Percentiles rank a stretch among this genome's conserved stretches.
Evolutionary conservation across 2,113 vertebrate genomes (phyloP).

Genomic region (Aptenodytes forsteri): DNA sequence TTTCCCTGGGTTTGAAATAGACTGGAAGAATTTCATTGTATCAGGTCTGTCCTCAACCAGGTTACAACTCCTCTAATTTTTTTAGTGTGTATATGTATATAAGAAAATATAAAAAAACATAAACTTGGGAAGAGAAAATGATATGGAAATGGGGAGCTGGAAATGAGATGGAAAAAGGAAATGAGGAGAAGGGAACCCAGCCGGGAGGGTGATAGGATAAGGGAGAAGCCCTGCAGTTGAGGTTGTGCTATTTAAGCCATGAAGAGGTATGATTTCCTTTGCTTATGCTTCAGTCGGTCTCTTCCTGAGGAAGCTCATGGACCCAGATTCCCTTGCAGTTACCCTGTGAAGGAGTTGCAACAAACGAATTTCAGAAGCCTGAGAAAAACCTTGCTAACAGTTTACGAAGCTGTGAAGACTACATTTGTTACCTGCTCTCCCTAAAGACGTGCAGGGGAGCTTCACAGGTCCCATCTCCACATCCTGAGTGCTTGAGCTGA

Average conservation of each 20-base stretch:
- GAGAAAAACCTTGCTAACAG: not conserved
- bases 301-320: not conserved
- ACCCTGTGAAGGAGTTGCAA: not conserved
- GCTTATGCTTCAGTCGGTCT: not conserved
- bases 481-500: not conserved
- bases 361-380: not conserved
- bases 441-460: not conserved
- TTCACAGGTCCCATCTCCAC: not conserved
- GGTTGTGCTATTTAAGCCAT: not conserved
- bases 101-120: too few species aligned
- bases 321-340: not conserved
- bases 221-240: not conserved
- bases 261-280: not conserved
- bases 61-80: not conserved
- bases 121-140: not conserved
- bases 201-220: not conserved
- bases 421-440: not conserved
- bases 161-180: not conserved
- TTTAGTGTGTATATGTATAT: too few species aligned
- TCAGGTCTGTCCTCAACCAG: not conserved
- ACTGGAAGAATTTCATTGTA: too few species aligned
- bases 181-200: not conserved
- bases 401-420: not conserved
- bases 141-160: not conserved
- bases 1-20: not conserved